These are phyloP conservation scores for Deilephila elpenor DNA, from an alignment of 2,888 invertebrate species.

Conservation along the genomic window DNA sequence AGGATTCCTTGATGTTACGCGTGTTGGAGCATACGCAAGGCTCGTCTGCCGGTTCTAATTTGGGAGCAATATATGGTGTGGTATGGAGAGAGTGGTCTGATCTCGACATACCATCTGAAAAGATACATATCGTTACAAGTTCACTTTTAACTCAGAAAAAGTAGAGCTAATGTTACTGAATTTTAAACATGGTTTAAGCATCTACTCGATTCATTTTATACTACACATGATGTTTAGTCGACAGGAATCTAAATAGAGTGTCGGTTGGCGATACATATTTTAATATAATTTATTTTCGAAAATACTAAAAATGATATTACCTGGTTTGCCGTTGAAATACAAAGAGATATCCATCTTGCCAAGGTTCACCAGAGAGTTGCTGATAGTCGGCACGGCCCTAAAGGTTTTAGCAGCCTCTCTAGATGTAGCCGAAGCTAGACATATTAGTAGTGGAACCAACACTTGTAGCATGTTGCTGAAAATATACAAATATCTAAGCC, in stretches of 20 bases:
- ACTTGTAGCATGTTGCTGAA: conserved; percentile 49
- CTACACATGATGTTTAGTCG: background rate
- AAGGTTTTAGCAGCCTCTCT: conserved; percentile 54
- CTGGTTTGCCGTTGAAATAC: conserved; percentile 64
- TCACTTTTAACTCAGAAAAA: no score
- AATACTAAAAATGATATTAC: conserved; percentile 42
- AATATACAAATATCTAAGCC: conserved; percentile 30
- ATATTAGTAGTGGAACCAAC: conserved; percentile 46
- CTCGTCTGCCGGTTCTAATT: conserved; percentile 45
- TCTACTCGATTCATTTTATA: no score
- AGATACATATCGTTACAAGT: background rate
- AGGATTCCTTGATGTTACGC: conserved; percentile 52
- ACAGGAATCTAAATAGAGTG: background rate
- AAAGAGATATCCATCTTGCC: conserved; percentile 78
- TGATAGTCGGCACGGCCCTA: conserved; percentile 62
- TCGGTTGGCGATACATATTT: no score
- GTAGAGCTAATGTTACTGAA: no score
- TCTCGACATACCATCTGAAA: conserved; percentile 4
- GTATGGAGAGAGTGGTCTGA: conserved; percentile 4
- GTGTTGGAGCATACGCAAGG: conserved; percentile 64
- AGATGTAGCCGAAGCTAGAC: conserved; percentile 44
- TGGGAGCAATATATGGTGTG: background rate
- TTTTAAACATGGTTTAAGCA: no score
- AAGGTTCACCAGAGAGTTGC: conserved; percentile 73
- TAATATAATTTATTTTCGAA: no score